A percentile compares a stretch with the other conserved stretches of the same genome.
phyloP scores from a whole-genome alignment of 1,140 invertebrate species.

The Agraylea sexmaculata region DNA sequence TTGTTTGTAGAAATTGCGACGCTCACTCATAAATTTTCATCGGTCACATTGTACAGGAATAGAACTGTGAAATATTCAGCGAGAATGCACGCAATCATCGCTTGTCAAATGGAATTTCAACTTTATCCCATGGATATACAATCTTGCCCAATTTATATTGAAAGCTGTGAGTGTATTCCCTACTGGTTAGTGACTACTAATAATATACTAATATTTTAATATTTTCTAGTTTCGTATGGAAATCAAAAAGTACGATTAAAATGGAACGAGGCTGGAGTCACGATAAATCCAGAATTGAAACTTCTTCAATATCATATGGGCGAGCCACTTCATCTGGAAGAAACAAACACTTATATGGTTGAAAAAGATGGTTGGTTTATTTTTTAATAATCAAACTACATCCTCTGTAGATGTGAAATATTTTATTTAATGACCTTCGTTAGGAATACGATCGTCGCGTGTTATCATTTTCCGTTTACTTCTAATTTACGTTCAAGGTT shows the following conservation, averaged over 20 bases:
- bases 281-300: conserved; percentile 64
- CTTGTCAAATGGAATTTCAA: conserved; percentile 77
- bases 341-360: conserved; percentile 54
- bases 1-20: conserved; percentile 56
- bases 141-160: conserved; percentile 66
- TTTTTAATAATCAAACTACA: background rate
- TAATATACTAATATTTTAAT: background rate
- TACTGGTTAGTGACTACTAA: background rate
- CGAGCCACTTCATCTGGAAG: conserved; percentile 52
- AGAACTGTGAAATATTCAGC: conserved; percentile 67
- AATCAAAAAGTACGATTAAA: conserved; percentile 56
- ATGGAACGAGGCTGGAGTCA: conserved; percentile 57
- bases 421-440: too few species aligned
- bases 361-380: conserved; percentile 52
- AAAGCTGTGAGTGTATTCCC: conserved; percentile 59
- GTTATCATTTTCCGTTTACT: too few species aligned
- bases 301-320: conserved; percentile 65
- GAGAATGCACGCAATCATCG: conserved; percentile 70
- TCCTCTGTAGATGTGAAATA: too few species aligned
- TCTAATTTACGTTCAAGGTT: too few species aligned
- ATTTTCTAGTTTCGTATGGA: conserved; percentile 58
- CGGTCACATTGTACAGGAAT: conserved; percentile 63
- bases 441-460: too few species aligned
- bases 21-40: conserved; percentile 67
- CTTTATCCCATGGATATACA: conserved; percentile 77